Percentiles rank a stretch among this genome's conserved stretches.
Evolutionary conservation across 2,113 vertebrate species (phyloP).

Genomic region (Amazona guildingii): DNA sequence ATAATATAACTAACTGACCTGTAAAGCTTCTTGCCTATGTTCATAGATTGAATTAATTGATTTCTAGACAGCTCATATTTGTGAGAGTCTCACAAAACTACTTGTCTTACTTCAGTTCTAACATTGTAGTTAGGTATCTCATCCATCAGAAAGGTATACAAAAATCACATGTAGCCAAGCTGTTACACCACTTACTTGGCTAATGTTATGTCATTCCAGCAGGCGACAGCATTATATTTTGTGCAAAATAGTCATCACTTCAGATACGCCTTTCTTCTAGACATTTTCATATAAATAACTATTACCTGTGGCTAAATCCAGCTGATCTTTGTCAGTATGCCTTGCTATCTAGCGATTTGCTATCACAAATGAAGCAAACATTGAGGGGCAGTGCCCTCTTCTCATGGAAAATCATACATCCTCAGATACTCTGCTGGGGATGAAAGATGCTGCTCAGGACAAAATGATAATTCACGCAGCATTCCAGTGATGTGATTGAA

Average conservation of each 20-base stretch:
- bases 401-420: neutral
- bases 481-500: neutral
- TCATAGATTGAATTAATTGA: conserved; percentile 4
- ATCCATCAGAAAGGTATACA: neutral
- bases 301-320: neutral
- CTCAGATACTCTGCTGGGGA: neutral
- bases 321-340: neutral
- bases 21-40: neutral
- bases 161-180: neutral
- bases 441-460: neutral
- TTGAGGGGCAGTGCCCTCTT: neutral
- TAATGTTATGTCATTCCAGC: neutral
- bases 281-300: neutral
- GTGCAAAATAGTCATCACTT: neutral
- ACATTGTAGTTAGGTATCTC: neutral
- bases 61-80: neutral
- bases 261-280: neutral
- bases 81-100: neutral
- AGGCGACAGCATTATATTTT: neutral
- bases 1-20: neutral
- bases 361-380: neutral
- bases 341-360: neutral
- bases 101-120: neutral
- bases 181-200: neutral
- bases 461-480: neutral